Evolutionary conservation across 2,888 invertebrate species (phyloP), one percentile per base, ranked within the genome.

Genomic region (Cephus rjabovi): DNA sequence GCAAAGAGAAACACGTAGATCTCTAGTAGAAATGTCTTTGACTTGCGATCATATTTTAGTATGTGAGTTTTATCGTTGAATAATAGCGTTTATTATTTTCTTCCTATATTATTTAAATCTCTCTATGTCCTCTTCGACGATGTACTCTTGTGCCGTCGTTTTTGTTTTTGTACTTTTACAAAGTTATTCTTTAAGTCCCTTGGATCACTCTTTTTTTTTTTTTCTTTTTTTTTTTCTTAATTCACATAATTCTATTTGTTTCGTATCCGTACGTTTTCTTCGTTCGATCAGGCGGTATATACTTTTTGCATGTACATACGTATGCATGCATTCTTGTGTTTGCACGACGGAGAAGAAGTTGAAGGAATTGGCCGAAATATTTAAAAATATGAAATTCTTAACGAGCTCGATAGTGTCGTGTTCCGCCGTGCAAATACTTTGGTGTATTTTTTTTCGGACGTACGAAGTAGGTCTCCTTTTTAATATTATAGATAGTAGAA

Each of bases 251-350:
- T 31, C 81, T 74, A 11, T 34, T 80, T 75, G 56, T 34, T 69
- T 75, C 76, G 76, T 78, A 77, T 78, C 78, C 75, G 78, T 82
- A 78, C 79, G 79, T 80, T 56, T 74, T 81, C 75, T 79, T 81
- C 75, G 71, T 80, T 76, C 56, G 75, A 79, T 76, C 56, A 76
- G 76, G 81, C 77, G 79, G 82, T 79, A 76, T 80, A 77, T 80
- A 79, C 79, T 76, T 78, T 82, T 70, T 82, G 83, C 82, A 83
- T 84, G 83, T 74, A 77, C 78, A 75, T 76, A 77, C 73, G 79
- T 81, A 80, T 83, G 87, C 87, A 87, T 85, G 86, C 35, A 81
- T 78, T 81, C 75, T 56, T 80, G 76, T 80, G 85, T 83, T 81
- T 79, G 79, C 82, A 81, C 79, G 80, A 78, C 69, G 75, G 71